These are phyloP conservation scores for Pristionchus maxplancki DNA, from an alignment of 2,888 invertebrate species.

Conservation along the genomic window DNA sequence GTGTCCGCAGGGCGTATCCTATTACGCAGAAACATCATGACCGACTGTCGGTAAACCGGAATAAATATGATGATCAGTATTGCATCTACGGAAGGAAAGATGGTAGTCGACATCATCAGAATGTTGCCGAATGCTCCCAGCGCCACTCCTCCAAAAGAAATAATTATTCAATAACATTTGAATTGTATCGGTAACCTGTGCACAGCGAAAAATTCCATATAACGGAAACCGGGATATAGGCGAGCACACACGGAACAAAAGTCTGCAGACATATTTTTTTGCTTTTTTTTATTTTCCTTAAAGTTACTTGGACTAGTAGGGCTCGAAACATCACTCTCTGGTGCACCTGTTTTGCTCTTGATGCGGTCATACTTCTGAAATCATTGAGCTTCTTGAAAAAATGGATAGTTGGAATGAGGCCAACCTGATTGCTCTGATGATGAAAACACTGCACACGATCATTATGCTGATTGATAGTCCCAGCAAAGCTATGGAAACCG, in stretches of 20 bases:
- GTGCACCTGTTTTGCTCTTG: neutral
- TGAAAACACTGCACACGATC: neutral
- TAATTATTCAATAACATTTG: too few species aligned
- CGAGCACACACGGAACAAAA: neutral
- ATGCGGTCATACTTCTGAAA: neutral
- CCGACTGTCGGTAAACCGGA: neutral
- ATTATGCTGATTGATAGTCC: neutral
- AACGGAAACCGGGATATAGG: neutral
- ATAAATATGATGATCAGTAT: neutral
- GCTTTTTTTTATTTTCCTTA: too few species aligned
- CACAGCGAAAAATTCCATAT: neutral
- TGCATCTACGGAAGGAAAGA: neutral
- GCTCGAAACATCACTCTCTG: neutral
- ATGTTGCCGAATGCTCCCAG: neutral
- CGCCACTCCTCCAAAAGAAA: neutral
- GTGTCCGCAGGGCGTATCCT: too few species aligned
- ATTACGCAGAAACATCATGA: neutral
- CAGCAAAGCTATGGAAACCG: neutral
- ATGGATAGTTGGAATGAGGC: too few species aligned
- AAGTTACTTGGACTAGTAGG: neutral
- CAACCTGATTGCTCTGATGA: neutral
- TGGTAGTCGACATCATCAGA: neutral
- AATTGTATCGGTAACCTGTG: too few species aligned
- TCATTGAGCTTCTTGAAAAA: too few species aligned
- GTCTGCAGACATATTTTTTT: too few species aligned